Evolutionary conservation across 2,888 invertebrate genomes (phyloP).

Genomic region (Nomada goodeniana): DNA sequence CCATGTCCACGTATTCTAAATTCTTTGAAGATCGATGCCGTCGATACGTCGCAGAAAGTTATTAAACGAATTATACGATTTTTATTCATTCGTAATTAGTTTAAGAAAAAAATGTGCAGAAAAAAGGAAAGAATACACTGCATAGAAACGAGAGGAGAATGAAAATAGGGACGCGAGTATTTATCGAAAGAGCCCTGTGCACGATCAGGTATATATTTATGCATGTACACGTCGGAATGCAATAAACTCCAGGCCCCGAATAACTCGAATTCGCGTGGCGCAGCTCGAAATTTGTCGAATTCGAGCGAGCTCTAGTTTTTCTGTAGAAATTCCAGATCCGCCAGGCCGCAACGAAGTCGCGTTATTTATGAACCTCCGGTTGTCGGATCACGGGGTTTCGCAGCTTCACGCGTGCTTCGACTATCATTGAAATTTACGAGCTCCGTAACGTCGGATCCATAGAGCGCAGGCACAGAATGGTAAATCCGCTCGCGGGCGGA

Average conservation of each 20-base stretch:
- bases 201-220: no score
- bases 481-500: slow-evolving; percentile 32
- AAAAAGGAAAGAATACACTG: no score
- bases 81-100: no score
- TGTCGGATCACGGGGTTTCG: slow-evolving; percentile 19
- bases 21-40: no score
- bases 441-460: slow-evolving; percentile 33
- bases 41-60: no score
- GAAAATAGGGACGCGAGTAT: no score
- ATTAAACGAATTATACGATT: no score
- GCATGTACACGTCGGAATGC: no score
- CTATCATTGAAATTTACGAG: slow-evolving; percentile 57
- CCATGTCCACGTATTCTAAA: no score
- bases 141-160: no score
- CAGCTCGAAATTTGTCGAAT: neutral
- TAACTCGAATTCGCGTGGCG: neutral
- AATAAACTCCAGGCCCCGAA: neutral
- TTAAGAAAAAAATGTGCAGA: no score
- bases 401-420: slow-evolving; percentile 46
- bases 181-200: no score
- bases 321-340: neutral
- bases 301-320: neutral
- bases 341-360: neutral
- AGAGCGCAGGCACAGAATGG: slow-evolving; percentile 15
- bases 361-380: slow-evolving; percentile 15